phyloP scores from a whole-genome alignment of 2,888 invertebrate species.

The Bimastos eiseni region DNA sequence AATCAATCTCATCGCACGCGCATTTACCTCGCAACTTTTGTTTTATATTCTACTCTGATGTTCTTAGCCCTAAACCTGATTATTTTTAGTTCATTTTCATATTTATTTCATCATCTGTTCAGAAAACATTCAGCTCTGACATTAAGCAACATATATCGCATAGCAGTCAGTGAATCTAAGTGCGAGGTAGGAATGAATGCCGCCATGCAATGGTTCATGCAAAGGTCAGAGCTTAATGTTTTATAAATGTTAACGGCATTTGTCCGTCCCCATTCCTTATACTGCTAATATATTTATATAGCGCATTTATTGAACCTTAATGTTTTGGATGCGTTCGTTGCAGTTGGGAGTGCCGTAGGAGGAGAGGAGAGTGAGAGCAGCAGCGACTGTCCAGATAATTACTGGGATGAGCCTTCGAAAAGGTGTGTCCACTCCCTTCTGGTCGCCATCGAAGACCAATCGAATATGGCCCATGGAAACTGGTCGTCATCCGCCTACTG shows the following conservation, averaged over 20 bases:
- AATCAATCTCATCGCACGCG: no score
- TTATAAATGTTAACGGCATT: no score
- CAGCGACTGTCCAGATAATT: conserved; percentile 6
- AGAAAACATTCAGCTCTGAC: no score
- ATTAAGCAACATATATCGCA: no score
- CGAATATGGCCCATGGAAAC: not conserved
- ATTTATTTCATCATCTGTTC: no score
- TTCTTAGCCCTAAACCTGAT: no score
- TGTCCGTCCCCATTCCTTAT: no score
- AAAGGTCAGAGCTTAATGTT: not conserved
- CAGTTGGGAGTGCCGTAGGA: conserved; percentile 14
- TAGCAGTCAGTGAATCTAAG: not conserved
- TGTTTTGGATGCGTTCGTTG: not conserved
- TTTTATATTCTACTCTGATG: no score
- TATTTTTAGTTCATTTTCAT: no score
- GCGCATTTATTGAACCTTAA: no score
- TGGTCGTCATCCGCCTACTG: conserved; percentile 9
- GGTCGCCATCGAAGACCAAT: not conserved
- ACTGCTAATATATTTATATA: no score
- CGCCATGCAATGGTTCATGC: not conserved
- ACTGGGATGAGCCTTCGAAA: conserved; percentile 14
- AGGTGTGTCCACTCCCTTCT: conserved; percentile 15
- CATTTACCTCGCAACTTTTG: no score
- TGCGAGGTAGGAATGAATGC: not conserved
- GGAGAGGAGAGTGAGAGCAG: not conserved